Evolutionary conservation across 2,888 invertebrate genomes (phyloP), one percentile per base, ranked within the genome.

Genomic region (Caenorhabditis angaria): DNA sequence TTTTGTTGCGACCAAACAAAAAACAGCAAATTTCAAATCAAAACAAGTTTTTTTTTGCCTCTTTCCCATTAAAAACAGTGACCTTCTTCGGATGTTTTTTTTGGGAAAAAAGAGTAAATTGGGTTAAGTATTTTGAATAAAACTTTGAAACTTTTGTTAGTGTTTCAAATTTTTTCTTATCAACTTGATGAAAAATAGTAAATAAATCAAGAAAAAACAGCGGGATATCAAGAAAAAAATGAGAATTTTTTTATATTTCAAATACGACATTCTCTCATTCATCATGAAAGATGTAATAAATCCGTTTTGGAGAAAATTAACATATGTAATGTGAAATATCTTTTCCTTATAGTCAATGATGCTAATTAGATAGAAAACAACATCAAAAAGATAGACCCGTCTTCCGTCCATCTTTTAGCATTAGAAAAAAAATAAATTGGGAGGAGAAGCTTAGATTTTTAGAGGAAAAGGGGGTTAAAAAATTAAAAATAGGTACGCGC

Each of bases 301-400:
- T 41, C 41, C 18, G 41, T 41, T 41, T 41, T 12, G 41, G 41
- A 41, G 41, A 41, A 41, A 41, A 41, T 41, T 41, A 41, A 41
- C 41, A 41, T 41, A 41, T n/a, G 10, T 32, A 32, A 41, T 41
- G 41, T 41, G 41, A 41, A 41, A 41, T n/a, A n/a, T n/a, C n/a
- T n/a, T n/a, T n/a, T n/a, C n/a, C n/a, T n/a, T n/a, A n/a, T 41
- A 41, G 41, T 41, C 41, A 41, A 41, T 41, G 41, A 41, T 41
- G 41, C 41, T 41, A 41, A 41, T 41, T 41, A 41, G n/a, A n/a
- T n/a, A n/a, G 41, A 41, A 6, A 41, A 41, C 3, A 41, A 41
- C 32, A 41, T 41, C 5, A 41, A 41, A 41, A 41, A 41, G n/a
- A n/a, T n/a, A n/a, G 41, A 41, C 41, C 41, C 41, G 41, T 41